Evolutionary conservation across 2,797 vertebrate species (phyloP).

Genomic region (Buphagus erythrorhynchus): DNA sequence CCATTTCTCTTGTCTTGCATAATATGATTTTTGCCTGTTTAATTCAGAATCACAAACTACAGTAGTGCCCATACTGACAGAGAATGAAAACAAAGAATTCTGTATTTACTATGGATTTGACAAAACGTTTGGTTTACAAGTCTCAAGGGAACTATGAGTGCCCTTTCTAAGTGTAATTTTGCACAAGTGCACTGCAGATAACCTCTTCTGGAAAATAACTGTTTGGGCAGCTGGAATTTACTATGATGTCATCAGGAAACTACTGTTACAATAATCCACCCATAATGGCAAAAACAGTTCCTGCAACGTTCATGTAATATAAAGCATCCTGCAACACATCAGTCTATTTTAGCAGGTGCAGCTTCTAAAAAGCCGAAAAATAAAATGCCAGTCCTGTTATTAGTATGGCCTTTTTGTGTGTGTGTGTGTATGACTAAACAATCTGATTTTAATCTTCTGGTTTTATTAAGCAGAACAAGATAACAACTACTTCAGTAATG

Average conservation of each 20-base stretch:
- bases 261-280: constrained; percentile 44
- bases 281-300: constrained; percentile 57
- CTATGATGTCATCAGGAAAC: constrained; percentile 69
- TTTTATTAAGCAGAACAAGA: not conserved
- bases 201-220: constrained; percentile 56
- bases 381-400: not conserved
- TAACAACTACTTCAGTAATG: not conserved
- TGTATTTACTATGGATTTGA: not conserved
- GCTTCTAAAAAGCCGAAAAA: not conserved
- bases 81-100: not conserved
- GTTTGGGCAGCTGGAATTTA: constrained; percentile 57
- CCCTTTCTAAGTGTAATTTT: constrained; percentile 43
- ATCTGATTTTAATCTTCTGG: not conserved
- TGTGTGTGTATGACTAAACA: not conserved
- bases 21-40: not conserved
- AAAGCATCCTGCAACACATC: not conserved
- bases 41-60: not conserved
- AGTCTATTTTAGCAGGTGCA: constrained; percentile 17
- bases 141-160: constrained; percentile 3
- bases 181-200: constrained; percentile 45
- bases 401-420: not conserved
- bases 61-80: not conserved
- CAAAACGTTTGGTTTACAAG: not conserved
- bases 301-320: not conserved
- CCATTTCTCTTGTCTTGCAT: not conserved